These are phyloP conservation scores for Sebastes cheni DNA, from an alignment of 2,797 vertebrate species.

Conservation along the genomic window DNA sequence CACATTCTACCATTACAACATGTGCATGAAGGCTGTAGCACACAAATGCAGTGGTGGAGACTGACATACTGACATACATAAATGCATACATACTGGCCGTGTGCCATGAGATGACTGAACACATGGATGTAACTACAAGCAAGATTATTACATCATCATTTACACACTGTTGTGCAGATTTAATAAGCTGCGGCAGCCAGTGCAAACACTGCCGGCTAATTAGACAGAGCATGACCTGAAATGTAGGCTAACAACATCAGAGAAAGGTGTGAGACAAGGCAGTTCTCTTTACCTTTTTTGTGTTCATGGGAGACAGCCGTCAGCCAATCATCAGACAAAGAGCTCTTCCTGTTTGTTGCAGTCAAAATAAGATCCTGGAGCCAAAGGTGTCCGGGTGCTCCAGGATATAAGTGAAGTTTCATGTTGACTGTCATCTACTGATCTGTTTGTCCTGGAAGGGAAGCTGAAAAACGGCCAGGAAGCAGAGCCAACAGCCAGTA, in stretches of 20 bases:
- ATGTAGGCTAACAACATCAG: background rate
- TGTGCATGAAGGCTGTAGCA: background rate
- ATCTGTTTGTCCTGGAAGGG: background rate
- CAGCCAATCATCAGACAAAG: background rate
- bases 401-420: background rate
- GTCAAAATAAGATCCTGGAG: slow-evolving; percentile 38
- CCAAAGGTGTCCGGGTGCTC: background rate
- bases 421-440: background rate
- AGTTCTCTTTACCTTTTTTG: background rate
- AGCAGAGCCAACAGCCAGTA: background rate
- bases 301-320: background rate
- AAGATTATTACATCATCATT: slow-evolving; percentile 9
- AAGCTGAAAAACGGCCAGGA: background rate
- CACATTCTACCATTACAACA: background rate
- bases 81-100: background rate
- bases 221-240: slow-evolving; percentile 5
- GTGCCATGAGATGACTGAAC: slow-evolving; percentile 14
- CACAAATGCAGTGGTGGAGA: background rate
- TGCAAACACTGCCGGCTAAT: slow-evolving; percentile 35
- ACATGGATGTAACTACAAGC: slow-evolving; percentile 1
- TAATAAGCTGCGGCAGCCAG: slow-evolving; percentile 9
- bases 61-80: background rate
- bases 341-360: background rate
- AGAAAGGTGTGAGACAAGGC: slow-evolving; percentile 13
- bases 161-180: slow-evolving; percentile 37